These are phyloP conservation scores for Metacarcinus magister DNA, from an alignment of 2,888 invertebrate genomes.

Conservation along the genomic window DNA sequence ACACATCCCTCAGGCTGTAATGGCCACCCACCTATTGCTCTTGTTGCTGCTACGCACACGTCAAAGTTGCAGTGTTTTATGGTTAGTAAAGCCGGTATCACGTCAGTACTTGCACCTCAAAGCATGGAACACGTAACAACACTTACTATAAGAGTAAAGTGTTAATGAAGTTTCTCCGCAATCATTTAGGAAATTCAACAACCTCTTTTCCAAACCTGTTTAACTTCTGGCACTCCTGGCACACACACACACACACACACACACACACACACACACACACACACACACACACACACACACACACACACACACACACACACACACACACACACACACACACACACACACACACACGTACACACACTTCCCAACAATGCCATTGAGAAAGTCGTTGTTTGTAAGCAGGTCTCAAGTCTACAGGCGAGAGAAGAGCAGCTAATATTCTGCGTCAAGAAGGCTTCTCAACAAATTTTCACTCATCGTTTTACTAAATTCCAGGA, in stretches of 20 bases:
- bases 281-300: background rate
- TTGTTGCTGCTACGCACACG: background rate
- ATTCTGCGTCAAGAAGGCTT: background rate
- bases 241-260: background rate
- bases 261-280: too few species aligned
- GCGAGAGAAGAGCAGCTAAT: background rate
- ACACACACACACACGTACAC: slow-evolving; percentile 5
- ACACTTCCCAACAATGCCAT: background rate
- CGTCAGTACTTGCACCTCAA: background rate
- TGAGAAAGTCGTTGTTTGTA: background rate
- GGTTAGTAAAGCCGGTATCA: background rate
- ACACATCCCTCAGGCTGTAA: background rate
- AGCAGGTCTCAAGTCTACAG: background rate
- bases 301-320: slow-evolving; percentile 10
- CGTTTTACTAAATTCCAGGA: background rate
- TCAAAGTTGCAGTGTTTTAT: background rate
- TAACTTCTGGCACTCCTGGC: background rate
- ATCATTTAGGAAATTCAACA: background rate
- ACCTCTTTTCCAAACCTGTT: too few species aligned
- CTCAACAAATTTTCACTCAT: background rate
- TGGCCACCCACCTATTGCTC: background rate
- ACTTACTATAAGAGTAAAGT: background rate
- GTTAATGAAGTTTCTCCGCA: background rate
- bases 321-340: background rate
- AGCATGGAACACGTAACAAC: background rate